Evolutionary conservation across 2,113 vertebrate genomes (phyloP), one percentile per base, ranked within the genome.

Genomic region (Phrynocephalus versicolor): DNA sequence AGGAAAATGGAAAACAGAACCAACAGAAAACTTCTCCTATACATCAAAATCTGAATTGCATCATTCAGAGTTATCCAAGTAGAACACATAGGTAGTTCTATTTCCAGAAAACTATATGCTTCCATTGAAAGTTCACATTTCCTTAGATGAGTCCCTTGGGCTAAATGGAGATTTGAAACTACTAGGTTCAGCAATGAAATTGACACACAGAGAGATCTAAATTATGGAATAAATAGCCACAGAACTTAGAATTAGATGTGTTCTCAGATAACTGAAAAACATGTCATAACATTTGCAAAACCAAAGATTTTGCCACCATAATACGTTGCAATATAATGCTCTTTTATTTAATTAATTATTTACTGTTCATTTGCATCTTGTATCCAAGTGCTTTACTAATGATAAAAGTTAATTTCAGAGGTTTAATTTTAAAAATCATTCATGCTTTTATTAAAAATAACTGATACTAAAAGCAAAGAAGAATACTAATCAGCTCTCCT

Each of bases 1-100:
- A 4, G 51, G 64, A 33, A 25, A 71, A 57, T 35, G 57, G 51
- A 23, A 27, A 72, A 15, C 41, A 55, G 21, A 58, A 69, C 57
- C 35, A 69, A 67, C 39, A 51, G 9, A 39, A 3, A 55, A 51
- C 45, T 10, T 19, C 15, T 81, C 55, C 67, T 82, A 57, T 58
- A 37, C 55, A 51, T 21, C 45, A 71, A 72, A 21, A 57, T 57
- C 37, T 57, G 23, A 7, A 51, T 37, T 72, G 19, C 15, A 72
- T 37, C 18, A 27, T 55, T 65, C 27, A 39, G 13, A 39, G 15
- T 58, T 45, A 18, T 30, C 30, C 4, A 21, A 67, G 7, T 1
- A 35, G 2, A 71, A 39, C 0, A 0, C 71, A 4, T 33, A 83
- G n/a, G 55, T 0, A 70, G 58, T 16, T 8, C n/a, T 3, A 72